Percentiles rank a stretch among this genome's conserved stretches.
phyloP scores from a whole-genome alignment of 2,797 vertebrate species.

The Onychomys leucogaster region DNA sequence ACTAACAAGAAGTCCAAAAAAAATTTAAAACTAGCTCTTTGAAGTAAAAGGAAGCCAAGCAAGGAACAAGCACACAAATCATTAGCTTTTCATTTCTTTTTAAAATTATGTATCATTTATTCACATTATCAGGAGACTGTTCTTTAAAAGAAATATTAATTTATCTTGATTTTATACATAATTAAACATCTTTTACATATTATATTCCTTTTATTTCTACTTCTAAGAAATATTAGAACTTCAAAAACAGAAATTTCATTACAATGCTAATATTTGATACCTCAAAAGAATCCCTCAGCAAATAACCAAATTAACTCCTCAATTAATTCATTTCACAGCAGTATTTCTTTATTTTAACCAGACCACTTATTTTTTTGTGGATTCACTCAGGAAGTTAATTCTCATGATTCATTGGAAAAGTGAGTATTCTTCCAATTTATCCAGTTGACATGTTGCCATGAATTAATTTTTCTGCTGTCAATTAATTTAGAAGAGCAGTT shows the following conservation, averaged over 20 bases:
- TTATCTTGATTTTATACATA: constrained; percentile 63
- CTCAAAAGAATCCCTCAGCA: constrained; percentile 59
- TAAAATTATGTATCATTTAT: constrained; percentile 44
- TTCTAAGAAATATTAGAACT: constrained; percentile 68
- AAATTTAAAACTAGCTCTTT: neutral
- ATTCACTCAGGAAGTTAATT: neutral
- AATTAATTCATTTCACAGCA: constrained; percentile 43
- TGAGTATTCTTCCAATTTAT: constrained; percentile 12
- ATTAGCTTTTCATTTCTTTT: constrained; percentile 31
- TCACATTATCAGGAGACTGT: constrained; percentile 13
- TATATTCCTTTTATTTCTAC: constrained; percentile 39
- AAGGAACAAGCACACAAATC: constrained; percentile 13
- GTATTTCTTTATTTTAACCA: constrained; percentile 35
- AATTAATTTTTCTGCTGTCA: neutral
- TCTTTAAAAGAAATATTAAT: constrained; percentile 57
- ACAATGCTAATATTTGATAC: constrained; percentile 38
- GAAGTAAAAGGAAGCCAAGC: constrained; percentile 59
- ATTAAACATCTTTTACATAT: constrained; percentile 59
- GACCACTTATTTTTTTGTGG: neutral
- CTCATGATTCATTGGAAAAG: constrained; percentile 29
- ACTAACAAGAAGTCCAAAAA: neutral
- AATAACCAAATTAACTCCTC: constrained; percentile 59
- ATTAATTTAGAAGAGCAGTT: constrained; percentile 13
- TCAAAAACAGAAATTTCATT: constrained; percentile 67
- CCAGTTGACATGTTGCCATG: neutral